Evolutionary conservation across 2,113 vertebrate species (phyloP).

Genomic region (Rhea pennata): DNA sequence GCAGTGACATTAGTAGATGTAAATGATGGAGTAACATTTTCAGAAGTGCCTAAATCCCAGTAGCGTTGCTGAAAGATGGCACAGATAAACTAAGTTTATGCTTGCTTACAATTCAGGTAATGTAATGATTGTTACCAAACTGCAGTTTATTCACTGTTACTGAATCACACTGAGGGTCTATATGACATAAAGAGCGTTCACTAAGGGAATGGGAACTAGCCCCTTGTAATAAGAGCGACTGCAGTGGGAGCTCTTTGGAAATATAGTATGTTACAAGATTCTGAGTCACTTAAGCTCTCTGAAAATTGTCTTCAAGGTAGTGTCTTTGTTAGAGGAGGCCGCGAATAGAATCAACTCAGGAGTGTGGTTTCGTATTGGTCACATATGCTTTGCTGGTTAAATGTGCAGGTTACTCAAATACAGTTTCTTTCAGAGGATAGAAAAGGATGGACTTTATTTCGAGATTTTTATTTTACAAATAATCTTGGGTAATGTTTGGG

Average conservation of each 20-base stretch:
- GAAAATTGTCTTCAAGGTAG: background rate
- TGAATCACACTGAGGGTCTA: background rate
- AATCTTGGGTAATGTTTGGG: background rate
- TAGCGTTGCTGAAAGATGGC: background rate
- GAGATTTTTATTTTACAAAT: background rate
- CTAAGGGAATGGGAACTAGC: background rate
- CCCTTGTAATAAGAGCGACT: background rate
- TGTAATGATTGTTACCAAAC: background rate
- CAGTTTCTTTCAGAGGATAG: background rate
- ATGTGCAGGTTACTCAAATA: background rate
- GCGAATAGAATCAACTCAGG: fast-evolving
- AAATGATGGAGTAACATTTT: background rate
- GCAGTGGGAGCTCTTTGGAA: background rate
- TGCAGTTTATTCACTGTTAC: background rate
- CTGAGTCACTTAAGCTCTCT: background rate
- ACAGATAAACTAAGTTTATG: background rate
- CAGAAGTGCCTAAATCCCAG: background rate
- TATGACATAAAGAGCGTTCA: background rate
- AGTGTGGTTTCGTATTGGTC: background rate
- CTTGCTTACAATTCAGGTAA: background rate
- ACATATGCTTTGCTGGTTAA: background rate
- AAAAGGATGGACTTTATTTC: background rate
- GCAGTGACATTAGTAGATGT: background rate
- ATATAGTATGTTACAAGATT: background rate
- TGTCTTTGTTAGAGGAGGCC: background rate